Conservation (phyloP, 2,113 vertebrate genomes). For the Eclectus roratus region DNA sequence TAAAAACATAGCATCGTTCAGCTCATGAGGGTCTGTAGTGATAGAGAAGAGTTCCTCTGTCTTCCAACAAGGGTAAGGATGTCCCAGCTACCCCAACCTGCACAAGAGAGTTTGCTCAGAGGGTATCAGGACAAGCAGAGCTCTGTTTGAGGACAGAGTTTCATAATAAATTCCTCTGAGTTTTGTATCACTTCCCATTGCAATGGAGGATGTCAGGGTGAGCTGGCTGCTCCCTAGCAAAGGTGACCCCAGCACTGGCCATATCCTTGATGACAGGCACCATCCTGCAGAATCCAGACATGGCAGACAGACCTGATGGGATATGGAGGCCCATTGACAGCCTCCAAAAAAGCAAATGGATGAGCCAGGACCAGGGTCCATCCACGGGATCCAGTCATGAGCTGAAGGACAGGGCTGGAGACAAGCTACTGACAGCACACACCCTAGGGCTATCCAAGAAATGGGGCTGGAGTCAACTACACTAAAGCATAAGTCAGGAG, state of each 20-base stretch:
- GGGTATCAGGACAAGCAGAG: neutral
- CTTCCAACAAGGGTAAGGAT: neutral
- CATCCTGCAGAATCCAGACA: neutral
- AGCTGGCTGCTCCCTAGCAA: neutral
- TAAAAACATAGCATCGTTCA: neutral
- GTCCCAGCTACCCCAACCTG: neutral
- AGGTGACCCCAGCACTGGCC: neutral
- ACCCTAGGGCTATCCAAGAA: neutral
- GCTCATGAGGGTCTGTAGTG: neutral
- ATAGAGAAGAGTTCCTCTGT: neutral
- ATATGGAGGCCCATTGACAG: neutral
- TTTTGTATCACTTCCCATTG: neutral
- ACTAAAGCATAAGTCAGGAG: neutral
- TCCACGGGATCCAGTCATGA: neutral
- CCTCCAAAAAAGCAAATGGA: neutral
- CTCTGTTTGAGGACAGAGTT: neutral
- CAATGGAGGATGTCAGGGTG: neutral
- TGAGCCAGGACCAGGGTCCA: neutral
- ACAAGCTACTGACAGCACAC: neutral
- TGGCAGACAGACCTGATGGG: too few relatives aligned
- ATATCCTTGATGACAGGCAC: accelerated
- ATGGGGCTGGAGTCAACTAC: neutral
- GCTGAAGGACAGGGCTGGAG: neutral
- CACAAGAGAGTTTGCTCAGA: neutral
- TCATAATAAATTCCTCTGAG: neutral